phyloP scores from a whole-genome alignment of 2,797 vertebrate genomes.

The Diplodus puntazzo region DNA sequence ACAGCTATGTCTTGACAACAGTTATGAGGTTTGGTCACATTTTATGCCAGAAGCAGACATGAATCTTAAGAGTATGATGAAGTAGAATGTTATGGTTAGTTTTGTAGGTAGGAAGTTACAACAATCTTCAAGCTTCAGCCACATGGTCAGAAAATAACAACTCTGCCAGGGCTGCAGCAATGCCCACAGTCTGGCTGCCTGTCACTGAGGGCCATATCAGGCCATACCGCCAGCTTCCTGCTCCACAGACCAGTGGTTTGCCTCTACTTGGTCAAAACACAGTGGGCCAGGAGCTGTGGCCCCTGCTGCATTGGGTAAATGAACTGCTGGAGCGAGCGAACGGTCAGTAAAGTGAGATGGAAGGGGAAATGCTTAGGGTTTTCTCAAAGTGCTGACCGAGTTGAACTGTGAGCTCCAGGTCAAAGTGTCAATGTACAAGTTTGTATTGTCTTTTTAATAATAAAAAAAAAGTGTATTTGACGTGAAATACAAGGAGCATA shows the following conservation, averaged over 20 bases:
- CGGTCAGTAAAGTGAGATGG: conserved; percentile 65
- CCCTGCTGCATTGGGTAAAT: conserved; percentile 73
- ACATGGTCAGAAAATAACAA: conserved; percentile 42
- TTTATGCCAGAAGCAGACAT: conserved; percentile 14
- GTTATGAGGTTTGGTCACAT: conserved; percentile 31
- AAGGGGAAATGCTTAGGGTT: conserved; percentile 50
- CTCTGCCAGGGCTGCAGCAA: conserved; percentile 55
- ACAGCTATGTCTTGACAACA: conserved; percentile 25
- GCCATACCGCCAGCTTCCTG: conserved; percentile 77
- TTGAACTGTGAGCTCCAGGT: conserved; percentile 31
- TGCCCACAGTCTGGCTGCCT: conserved; percentile 69
- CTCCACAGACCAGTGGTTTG: conserved; percentile 79
- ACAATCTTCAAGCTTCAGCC: conserved; percentile 20
- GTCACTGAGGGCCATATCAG: conserved; percentile 79
- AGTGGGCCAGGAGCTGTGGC: conserved; percentile 64
- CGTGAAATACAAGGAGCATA: conserved; percentile 11
- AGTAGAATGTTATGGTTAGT: conserved; percentile 7
- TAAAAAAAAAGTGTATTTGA: conserved; percentile 18
- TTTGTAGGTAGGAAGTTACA: conserved; percentile 30
- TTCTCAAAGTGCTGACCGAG: conserved; percentile 46
- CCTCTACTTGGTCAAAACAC: conserved; percentile 87
- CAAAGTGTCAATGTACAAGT: conserved; percentile 11
- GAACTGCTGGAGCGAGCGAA: conserved; percentile 63
- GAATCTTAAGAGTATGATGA: conserved; percentile 14
- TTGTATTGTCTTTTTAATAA: conserved; percentile 1